Base-by-base conservation (phyloP, 2,888 invertebrate species). In the Rhaphigaster nebulosa region DNA sequence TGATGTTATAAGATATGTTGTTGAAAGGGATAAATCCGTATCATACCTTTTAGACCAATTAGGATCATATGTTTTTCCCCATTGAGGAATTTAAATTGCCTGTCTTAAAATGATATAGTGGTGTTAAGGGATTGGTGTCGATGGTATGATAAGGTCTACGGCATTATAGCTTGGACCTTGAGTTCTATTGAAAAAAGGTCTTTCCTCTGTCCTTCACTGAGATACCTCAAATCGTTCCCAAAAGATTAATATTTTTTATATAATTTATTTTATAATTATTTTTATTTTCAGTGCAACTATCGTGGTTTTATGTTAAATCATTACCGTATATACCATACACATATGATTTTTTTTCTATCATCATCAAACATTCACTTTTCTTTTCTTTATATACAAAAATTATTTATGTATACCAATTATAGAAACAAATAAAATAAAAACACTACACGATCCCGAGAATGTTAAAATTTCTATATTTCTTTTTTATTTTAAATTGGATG, bases 11-110 rank as follows among this genome's bases (percentile, higher is more conserved):
- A 54, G 54, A 20, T 20, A 54, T 60, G 60, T 60, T 60, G 60
- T 60, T n/a, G n/a, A n/a, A 60, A 4, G 60, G n/a, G 8, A 60
- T 60, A 60, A 3, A 60, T n/a, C n/a, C n/a, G 52, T 60, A n/a
- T 60, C 12, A 60, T 10, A 60, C 8, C 1, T 60, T 56, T 29
- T 29, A 65, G 65, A 65, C 65, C 65, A 65, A 65, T 65, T 65
- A 65, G 65, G 65, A 29, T 29, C 29, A 15, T 29, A 29, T 65
- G 13, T 65, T 56, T 56, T 65, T 29, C 29, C 18, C 65, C 4
- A 29, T 60, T n/a, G 60, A 65, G 29, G 29, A 65, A 65, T 65
- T 65, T 65, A 65, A 65, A 65, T 65, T 65, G 65, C 65, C 65
- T 65, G 65, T 18, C 29, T 65, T 29, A 18, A 65, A 65, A 65